Evolutionary conservation across 2,797 vertebrate genomes (phyloP).

Genomic region (Geotrypetes seraphini): DNA sequence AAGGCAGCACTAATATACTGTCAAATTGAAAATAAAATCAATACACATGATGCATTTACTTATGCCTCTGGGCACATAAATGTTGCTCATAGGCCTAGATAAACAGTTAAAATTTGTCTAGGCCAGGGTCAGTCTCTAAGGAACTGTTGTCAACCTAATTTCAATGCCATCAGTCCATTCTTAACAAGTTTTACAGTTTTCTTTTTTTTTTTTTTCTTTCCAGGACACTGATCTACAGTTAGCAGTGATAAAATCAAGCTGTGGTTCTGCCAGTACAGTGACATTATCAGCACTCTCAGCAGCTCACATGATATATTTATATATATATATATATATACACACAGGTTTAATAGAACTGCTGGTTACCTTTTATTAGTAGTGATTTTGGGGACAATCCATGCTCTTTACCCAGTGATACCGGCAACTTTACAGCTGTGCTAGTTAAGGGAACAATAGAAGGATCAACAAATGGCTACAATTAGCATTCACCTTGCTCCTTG

Average conservation of each 20-base stretch:
- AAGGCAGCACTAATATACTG: conserved; percentile 31
- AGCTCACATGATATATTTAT: conserved; percentile 28
- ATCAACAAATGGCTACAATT: conserved; percentile 57
- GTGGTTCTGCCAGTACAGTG: conserved; percentile 29
- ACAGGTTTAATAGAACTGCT: conserved; percentile 27
- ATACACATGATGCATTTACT: conserved; percentile 15
- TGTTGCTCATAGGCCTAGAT: conserved; percentile 17
- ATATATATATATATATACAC: too few relatives aligned
- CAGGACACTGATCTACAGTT: conserved; percentile 41
- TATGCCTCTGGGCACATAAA: conserved; percentile 18
- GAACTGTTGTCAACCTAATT: conserved; percentile 40
- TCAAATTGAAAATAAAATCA: conserved; percentile 25
- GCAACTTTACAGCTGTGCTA: conserved; percentile 42
- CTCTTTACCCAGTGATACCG: conserved; percentile 42
- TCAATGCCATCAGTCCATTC: conserved; percentile 32
- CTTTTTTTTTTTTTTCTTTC: conserved; percentile 10
- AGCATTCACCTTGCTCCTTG: conserved; percentile 35
- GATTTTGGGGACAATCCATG: conserved; percentile 33
- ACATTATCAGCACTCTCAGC: conserved; percentile 25
- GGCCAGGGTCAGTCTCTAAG: conserved; percentile 25
- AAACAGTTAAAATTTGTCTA: conserved; percentile 32
- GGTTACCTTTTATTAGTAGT: conserved; percentile 25
- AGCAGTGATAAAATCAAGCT: conserved; percentile 33
- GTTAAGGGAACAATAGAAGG: conserved; percentile 46
- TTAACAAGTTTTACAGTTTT: conserved; percentile 33